phyloP scores from a whole-genome alignment of 1,140 invertebrate genomes.

The Saccostrea cuccullata region DNA sequence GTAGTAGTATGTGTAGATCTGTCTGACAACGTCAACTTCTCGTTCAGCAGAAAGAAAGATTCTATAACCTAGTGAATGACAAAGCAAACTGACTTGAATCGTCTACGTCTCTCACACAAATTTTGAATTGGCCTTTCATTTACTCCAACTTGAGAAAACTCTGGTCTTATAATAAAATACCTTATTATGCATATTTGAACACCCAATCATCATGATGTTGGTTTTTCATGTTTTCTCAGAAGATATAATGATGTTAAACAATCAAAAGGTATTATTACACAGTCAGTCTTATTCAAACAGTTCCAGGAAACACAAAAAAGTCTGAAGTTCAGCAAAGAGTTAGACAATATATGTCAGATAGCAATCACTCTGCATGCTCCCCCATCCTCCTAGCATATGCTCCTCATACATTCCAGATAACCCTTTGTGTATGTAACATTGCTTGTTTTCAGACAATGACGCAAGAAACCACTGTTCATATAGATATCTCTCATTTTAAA shows the following conservation, averaged over 20 bases:
- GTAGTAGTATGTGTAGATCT: background rate
- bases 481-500: background rate
- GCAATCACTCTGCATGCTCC: slow-evolving; percentile 6
- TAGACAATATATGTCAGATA: slow-evolving; percentile 16
- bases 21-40: background rate
- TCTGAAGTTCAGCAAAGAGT: background rate
- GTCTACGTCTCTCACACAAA: background rate
- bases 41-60: background rate
- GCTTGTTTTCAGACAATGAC: background rate
- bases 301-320: background rate
- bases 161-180: slow-evolving; percentile 5
- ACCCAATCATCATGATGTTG: too few species aligned
- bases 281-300: background rate
- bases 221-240: background rate
- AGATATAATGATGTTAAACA: too few species aligned
- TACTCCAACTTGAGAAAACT: background rate
- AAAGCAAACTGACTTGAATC: background rate
- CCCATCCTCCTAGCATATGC: background rate
- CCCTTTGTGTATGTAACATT: background rate
- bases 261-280: background rate
- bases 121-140: background rate
- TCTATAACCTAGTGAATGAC: background rate
- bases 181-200: slow-evolving; percentile 15
- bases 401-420: background rate
- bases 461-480: slow-evolving; percentile 3